Conservation (phyloP, 2,797 vertebrate genomes). For the Manis crassicaudata region DNA sequence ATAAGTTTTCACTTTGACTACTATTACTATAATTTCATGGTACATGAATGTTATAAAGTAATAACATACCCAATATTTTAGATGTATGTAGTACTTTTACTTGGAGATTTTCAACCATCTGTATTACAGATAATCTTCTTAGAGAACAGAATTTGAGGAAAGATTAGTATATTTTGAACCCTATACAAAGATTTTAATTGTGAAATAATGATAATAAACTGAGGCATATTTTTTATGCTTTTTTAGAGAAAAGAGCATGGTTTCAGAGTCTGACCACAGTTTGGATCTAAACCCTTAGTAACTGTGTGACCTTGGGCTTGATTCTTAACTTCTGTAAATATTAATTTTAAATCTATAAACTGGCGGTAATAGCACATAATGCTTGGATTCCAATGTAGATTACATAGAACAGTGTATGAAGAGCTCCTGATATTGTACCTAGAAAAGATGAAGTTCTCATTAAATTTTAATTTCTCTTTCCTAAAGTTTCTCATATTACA, state of each 20-base stretch:
- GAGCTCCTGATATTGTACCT: background rate
- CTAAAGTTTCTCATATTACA: background rate
- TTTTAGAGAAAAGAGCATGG: background rate
- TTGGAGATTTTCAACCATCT: slow-evolving; percentile 32
- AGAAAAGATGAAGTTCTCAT: background rate
- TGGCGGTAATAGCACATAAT: background rate
- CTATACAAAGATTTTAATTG: slow-evolving; percentile 5
- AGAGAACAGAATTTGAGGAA: slow-evolving; percentile 18
- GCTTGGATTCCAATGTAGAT: background rate
- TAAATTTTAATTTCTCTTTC: background rate
- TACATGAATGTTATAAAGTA: slow-evolving; percentile 50
- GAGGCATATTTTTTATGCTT: background rate
- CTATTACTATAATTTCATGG: slow-evolving; percentile 10
- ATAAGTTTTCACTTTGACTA: slow-evolving; percentile 52
- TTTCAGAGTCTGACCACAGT: background rate
- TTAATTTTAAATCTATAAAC: slow-evolving; percentile 26
- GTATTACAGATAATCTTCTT: background rate
- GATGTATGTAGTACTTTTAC: slow-evolving; percentile 24
- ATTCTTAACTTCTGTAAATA: background rate
- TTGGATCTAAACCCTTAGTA: background rate
- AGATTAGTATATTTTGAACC: background rate
- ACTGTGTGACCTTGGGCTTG: background rate
- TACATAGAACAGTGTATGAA: background rate
- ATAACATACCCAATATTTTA: slow-evolving; percentile 45
- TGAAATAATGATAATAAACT: slow-evolving; percentile 60